These are phyloP conservation scores for Zygothrica quintamaculata DNA, from an alignment of 2,888 invertebrate genomes.

Conservation along the genomic window DNA sequence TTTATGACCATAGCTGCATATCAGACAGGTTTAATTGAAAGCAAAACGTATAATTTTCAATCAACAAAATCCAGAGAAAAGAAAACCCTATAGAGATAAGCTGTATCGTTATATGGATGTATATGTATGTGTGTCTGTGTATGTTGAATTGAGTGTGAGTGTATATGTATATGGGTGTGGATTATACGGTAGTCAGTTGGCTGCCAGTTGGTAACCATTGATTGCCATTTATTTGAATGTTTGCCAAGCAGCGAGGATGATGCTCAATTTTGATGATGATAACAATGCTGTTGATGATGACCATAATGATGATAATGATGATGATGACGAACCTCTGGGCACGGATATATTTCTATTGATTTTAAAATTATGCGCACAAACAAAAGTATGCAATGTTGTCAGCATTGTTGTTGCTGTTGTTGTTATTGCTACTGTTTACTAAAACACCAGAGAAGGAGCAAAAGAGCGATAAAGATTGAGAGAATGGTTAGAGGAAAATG, in stretches of 20 bases:
- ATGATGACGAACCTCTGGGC: constrained; percentile 40
- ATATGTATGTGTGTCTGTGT: not conserved
- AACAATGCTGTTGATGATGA: constrained; percentile 18
- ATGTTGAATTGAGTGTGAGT: not conserved
- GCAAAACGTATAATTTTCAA: constrained; percentile 77
- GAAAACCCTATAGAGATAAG: constrained; percentile 35
- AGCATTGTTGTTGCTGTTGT: constrained; percentile 24
- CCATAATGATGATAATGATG: constrained; percentile 23
- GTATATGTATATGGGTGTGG: constrained; percentile 24
- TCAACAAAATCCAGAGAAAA: constrained; percentile 50
- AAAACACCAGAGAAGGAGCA: constrained; percentile 20
- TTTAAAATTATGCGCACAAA: constrained; percentile 84
- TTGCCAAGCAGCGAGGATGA: constrained; percentile 48
- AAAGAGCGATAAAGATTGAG: constrained; percentile 16
- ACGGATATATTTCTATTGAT: constrained; percentile 84
- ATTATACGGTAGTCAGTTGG: constrained; percentile 59
- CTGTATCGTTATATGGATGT: not conserved
- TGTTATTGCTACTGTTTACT: constrained; percentile 51
- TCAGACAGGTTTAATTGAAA: constrained; percentile 74
- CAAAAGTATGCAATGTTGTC: constrained; percentile 65
- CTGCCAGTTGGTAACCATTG: constrained; percentile 57
- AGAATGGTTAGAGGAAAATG: constrained; percentile 16
- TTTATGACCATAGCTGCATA: constrained; percentile 60
- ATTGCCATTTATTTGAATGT: constrained; percentile 73
- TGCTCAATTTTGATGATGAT: constrained; percentile 28